Percentiles rank a stretch among this genome's conserved stretches.
phyloP scores from a whole-genome alignment of 2,797 vertebrate genomes.

The Aselliscus stoliczkanus region DNA sequence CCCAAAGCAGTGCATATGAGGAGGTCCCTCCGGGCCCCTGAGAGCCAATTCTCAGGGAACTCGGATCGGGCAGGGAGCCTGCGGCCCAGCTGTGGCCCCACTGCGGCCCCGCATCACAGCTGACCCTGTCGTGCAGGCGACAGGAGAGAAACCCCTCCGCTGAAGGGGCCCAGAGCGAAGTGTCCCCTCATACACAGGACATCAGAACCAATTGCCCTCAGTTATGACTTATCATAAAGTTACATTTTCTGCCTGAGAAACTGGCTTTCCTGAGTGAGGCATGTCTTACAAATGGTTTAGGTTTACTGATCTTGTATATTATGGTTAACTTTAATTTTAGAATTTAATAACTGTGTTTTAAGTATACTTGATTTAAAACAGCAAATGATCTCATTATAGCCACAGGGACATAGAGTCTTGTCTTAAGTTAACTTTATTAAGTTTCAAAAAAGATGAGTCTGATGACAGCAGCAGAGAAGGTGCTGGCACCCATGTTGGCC shows the following conservation, averaged over 20 bases:
- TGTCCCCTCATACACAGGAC: accelerated
- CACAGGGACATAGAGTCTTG: not conserved
- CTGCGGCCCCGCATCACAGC: no score
- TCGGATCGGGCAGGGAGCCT: no score
- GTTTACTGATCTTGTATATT: not conserved
- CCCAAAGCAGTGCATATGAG: accelerated
- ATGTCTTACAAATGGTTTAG: accelerated
- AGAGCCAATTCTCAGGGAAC: no score
- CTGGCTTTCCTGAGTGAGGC: not conserved
- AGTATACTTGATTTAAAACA: not conserved
- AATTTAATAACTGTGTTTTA: not conserved
- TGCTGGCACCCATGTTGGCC: accelerated
- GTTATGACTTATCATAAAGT: accelerated
- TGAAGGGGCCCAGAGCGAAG: no score
- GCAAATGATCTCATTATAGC: not conserved
- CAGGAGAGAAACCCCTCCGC: not conserved
- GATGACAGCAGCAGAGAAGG: accelerated
- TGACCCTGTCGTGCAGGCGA: accelerated
- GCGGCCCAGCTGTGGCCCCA: accelerated
- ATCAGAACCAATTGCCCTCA: accelerated
- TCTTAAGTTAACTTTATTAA: not conserved
- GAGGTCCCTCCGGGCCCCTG: accelerated
- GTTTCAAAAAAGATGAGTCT: no score
- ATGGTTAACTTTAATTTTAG: not conserved
- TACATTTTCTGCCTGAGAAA: not conserved